Percentiles rank a stretch among this genome's conserved stretches.
Evolutionary conservation across 2,888 invertebrate species (phyloP).

Genomic region (Odontocerum albicorne): DNA sequence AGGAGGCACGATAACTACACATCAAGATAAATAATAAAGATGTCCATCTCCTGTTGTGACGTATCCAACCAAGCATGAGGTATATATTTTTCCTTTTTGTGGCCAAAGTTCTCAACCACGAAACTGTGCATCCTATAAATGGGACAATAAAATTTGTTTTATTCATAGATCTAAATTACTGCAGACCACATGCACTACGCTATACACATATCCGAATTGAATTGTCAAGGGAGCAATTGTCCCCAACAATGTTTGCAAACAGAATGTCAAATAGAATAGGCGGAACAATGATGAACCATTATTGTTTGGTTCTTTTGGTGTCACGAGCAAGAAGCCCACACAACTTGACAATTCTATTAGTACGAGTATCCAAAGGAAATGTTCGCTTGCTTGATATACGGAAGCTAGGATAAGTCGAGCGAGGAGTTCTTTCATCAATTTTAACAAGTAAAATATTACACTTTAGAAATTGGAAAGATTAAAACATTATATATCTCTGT

Average conservation of each 20-base stretch:
- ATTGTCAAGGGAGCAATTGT: slow-evolving; percentile 35
- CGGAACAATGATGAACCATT: slow-evolving; percentile 16
- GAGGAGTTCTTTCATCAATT: no score
- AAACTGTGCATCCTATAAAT: not conserved
- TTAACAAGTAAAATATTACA: no score
- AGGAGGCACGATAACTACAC: no score
- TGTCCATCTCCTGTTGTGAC: slow-evolving; percentile 5
- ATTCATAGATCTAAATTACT: slow-evolving; percentile 23
- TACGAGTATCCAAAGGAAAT: no score
- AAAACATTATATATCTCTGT: no score
- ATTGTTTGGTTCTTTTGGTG: slow-evolving; percentile 13
- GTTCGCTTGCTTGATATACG: no score
- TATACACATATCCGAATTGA: slow-evolving; percentile 23
- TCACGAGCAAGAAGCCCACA: slow-evolving; percentile 30
- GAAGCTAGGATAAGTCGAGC: no score
- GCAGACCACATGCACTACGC: slow-evolving; percentile 18
- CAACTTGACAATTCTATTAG: slow-evolving; percentile 36
- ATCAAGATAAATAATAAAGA: no score
- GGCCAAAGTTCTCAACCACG: not conserved
- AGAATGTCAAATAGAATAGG: slow-evolving; percentile 32
- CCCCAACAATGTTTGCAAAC: slow-evolving; percentile 35
- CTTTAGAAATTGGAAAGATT: no score
- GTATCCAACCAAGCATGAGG: no score
- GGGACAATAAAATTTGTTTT: slow-evolving; percentile 11
- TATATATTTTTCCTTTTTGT: slow-evolving; percentile 2